Percentiles rank a stretch among this genome's conserved stretches.
These are phyloP conservation scores for Notodonta dromedarius DNA, from an alignment of 2,888 invertebrate species.

Conservation along the genomic window DNA sequence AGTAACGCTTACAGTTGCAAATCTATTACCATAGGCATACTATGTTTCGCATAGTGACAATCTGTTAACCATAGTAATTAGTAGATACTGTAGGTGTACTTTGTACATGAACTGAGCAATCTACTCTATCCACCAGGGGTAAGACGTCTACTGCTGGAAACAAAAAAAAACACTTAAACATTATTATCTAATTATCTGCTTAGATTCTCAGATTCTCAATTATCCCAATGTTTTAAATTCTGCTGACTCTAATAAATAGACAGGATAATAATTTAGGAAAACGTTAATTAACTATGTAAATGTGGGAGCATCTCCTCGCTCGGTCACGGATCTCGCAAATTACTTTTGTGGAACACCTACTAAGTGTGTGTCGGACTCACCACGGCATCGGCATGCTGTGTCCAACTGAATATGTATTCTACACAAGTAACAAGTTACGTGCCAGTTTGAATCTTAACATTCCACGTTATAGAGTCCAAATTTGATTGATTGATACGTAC, in stretches of 20 bases:
- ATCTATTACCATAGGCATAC: neutral
- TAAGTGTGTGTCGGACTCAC: slow-evolving; percentile 67
- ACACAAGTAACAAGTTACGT: slow-evolving; percentile 18
- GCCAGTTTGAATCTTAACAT: slow-evolving; percentile 38
- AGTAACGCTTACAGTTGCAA: too few species aligned
- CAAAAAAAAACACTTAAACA: neutral
- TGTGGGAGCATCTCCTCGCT: slow-evolving; percentile 64
- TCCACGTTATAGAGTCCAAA: slow-evolving; percentile 50
- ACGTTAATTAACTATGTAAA: slow-evolving; percentile 71
- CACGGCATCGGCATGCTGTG: slow-evolving; percentile 51
- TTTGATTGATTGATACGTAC: slow-evolving; percentile 54
- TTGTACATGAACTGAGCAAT: too few species aligned
- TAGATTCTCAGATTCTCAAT: slow-evolving; percentile 5
- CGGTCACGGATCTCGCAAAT: slow-evolving; percentile 64
- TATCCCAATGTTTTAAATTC: slow-evolving; percentile 11
- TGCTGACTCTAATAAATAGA: slow-evolving; percentile 30
- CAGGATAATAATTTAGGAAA: slow-evolving; percentile 55
- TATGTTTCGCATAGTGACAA: neutral
- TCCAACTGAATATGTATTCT: slow-evolving; percentile 49
- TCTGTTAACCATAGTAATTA: too few species aligned
- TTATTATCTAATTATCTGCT: slow-evolving; percentile 10
- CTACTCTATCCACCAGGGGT: too few species aligned
- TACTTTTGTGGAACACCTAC: slow-evolving; percentile 69
- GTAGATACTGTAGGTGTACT: too few species aligned
- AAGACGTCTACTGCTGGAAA: too few species aligned